Base-by-base conservation (phyloP, 2,797 vertebrate genomes). In the Tachyglossus aculeatus region DNA sequence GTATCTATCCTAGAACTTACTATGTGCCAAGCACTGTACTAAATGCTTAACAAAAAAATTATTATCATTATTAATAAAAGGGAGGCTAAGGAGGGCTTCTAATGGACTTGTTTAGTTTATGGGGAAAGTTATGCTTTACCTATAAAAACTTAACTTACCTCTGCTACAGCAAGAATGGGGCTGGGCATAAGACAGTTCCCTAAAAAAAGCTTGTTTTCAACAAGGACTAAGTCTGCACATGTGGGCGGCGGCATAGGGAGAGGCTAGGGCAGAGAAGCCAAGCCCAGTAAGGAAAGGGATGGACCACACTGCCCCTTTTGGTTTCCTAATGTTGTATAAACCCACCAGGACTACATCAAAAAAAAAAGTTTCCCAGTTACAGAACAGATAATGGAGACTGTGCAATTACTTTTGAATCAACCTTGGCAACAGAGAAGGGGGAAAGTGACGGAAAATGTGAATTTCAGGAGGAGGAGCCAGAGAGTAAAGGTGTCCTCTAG, bases 341-440 rank as follows among this genome's bases (percentile, higher is more conserved):
- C 74, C 73, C 57, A 71, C 14, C 4, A 12, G 60, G 45, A 31
- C 61, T 38, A 47, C 65, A 44, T 40, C n/a, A 59, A 18, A 71
- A 81, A 59, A 41, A 56, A 82, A 64, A 43, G 65, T 77, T 72
- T 74, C 78, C 67, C 41, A 82, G 48, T 60, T 80, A 87, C 77
- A 88, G 86, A 66, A 55, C 69, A 83, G 51, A 43, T 79, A 76
- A 84, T 56, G 85, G 59, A 83, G 21, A 72, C 71, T 78, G 69
- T 86, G 59, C 5, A 33, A 78, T 87, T 79, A 70, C 0, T 39
- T 63, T 79, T 68, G 72, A 85, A 88, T 69, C 74, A 78, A 87
- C 77, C 86, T 86, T 78, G 71, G 84, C 59, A 90, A 74, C 88
- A 56, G 52, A 47, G n/a, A 40, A 81, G 39, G 1, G 47, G 44